Conservation (phyloP, 2,888 invertebrate species). For the Agelastica alni region DNA sequence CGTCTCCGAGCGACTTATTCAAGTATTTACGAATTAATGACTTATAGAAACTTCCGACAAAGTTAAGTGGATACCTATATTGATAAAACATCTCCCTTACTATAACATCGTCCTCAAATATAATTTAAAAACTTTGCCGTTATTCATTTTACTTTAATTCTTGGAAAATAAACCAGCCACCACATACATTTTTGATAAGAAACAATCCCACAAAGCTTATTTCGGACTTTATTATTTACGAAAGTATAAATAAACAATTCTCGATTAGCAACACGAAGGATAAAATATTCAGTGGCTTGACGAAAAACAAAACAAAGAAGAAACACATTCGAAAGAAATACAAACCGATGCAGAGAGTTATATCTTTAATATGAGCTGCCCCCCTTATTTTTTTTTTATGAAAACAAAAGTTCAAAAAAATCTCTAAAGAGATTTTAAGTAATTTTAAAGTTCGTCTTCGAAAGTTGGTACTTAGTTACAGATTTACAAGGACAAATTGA, state of each 20-base stretch:
- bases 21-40: no score
- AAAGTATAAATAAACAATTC: background rate
- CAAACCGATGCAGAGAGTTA: conserved; percentile 19
- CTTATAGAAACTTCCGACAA: no score
- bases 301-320: conserved; percentile 7
- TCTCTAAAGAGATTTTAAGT: background rate
- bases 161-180: no score
- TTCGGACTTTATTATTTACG: no score
- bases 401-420: background rate
- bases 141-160: background rate
- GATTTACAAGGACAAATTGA: background rate
- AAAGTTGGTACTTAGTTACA: background rate
- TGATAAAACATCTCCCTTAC: no score
- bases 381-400: conserved; percentile 10
- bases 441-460: background rate
- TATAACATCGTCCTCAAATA: no score
- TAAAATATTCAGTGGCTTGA: conserved; percentile 7
- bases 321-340: conserved; percentile 18
- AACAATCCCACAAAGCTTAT: no score
- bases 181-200: no score
- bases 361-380: conserved; percentile 16
- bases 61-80: no score
- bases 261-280: background rate
- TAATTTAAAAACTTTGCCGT: background rate
- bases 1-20: no score